phyloP scores from a whole-genome alignment of 2,113 vertebrate genomes.

The Eurystomus gularis region DNA sequence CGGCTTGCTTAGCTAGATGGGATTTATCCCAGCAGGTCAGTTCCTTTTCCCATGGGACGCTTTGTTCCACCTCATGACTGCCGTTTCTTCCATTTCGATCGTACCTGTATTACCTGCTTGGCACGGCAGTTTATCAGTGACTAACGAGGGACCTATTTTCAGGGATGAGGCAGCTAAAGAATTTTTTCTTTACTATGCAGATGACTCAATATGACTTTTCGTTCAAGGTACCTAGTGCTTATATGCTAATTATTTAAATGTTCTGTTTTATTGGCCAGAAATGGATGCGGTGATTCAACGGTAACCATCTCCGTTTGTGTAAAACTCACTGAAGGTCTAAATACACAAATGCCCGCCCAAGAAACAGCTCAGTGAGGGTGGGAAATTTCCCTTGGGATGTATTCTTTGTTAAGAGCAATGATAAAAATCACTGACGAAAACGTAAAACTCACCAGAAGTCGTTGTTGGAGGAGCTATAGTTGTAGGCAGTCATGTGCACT shows the following conservation, averaged over 20 bases:
- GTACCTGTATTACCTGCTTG: slow-evolving; percentile 14
- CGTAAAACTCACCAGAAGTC: not conserved
- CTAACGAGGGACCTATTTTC: not conserved
- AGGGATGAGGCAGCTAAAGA: not conserved
- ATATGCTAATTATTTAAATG: not conserved
- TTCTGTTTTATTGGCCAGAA: not conserved
- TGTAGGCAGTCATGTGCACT: not conserved
- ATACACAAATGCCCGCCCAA: not conserved
- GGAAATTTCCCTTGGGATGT: not conserved
- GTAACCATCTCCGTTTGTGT: not conserved
- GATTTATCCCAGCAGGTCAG: not conserved
- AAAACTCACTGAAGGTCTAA: not conserved
- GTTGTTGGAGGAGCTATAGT: not conserved
- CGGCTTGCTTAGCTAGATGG: not conserved
- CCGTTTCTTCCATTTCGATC: not conserved
- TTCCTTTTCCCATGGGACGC: not conserved
- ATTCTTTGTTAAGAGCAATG: not conserved
- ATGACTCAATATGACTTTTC: not conserved
- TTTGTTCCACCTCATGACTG: not conserved
- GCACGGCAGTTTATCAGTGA: not conserved
- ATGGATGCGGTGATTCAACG: not conserved
- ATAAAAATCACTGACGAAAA: not conserved
- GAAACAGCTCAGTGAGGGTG: not conserved
- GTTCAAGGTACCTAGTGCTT: not conserved
- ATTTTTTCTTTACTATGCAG: not conserved